Evolutionary conservation across 2,888 invertebrate genomes (phyloP), one percentile per base, ranked within the genome.

Genomic region (Drosophila neoperkinsi): DNA sequence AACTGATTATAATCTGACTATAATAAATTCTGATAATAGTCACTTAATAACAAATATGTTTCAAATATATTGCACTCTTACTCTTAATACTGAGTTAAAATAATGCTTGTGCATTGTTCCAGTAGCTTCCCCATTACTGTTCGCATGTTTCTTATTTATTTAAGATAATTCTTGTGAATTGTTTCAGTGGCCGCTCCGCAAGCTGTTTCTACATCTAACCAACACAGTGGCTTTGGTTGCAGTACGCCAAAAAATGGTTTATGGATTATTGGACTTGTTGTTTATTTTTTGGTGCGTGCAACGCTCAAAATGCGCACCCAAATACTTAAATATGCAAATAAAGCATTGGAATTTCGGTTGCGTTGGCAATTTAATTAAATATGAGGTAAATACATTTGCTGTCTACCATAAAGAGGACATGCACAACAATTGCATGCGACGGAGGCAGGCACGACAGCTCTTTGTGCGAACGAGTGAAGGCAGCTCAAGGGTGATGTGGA

Each of bases 281-380:
- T 28, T 0, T 9, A 31, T 16, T 34, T 41, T n/a, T 33, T 4
- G 18, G 77, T 59, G 79, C 69, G 62, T 88, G 68, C 50, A 38
- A 46, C 51, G 31, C 67, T 66, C 46, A 65, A 81, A 64, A 41
- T 70, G 62, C 41, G 53, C 66, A 52, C 66, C 57, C 28, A 67
- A 81, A 73, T 69, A 64, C 66, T 85, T 71, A 77, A 77, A 71
- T 69, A 75, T 75, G 73, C 88, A 88, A 90, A 82, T 90, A 90
- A 85, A 85, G 81, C 86, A 83, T 86, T 80, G 77, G 64, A 88
- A 70, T 77, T 72, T 75, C 60, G 51, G 73, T 85, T 87, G 88
- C 68, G 68, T 78, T 85, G 73, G 81, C 69, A 88, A 80, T 85
- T 85, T 80, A 83, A 90, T 88, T 90, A 88, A 90, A 90, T 85